phyloP scores from a whole-genome alignment of 2,113 vertebrate species.

The Pelecanoides urinatrix region DNA sequence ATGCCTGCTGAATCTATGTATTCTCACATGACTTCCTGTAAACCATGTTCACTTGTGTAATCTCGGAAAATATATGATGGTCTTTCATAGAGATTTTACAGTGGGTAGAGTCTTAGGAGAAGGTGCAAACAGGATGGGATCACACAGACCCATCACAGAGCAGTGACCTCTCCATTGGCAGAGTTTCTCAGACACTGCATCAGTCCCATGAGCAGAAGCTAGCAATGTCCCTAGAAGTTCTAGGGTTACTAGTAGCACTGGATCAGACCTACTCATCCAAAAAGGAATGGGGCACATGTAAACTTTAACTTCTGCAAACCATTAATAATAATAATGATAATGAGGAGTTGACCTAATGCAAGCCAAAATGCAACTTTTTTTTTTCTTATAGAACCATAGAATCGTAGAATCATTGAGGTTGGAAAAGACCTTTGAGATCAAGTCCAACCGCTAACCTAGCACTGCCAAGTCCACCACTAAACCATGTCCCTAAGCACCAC shows the following conservation, averaged over 20 bases:
- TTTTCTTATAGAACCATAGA: too few species aligned
- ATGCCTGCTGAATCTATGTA: background rate
- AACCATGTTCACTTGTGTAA: background rate
- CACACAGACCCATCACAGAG: background rate
- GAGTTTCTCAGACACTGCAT: background rate
- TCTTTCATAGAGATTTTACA: background rate
- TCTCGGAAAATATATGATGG: background rate
- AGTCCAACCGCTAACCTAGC: too few species aligned
- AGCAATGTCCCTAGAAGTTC: background rate
- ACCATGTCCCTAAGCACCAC: too few species aligned
- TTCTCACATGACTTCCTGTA: background rate
- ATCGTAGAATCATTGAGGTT: too few species aligned
- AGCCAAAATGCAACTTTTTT: background rate
- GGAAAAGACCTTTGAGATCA: too few species aligned
- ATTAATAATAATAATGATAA: background rate
- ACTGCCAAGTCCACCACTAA: too few species aligned
- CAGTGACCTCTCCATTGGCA: background rate
- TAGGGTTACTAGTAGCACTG: too few species aligned
- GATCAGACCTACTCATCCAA: background rate
- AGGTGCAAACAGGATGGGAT: background rate
- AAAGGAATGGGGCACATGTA: background rate
- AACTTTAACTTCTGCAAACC: background rate
- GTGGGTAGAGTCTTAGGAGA: background rate
- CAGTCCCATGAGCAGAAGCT: background rate
- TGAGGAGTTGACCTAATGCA: background rate